Evolutionary conservation across 2,888 invertebrate genomes (phyloP), one percentile per base, ranked within the genome.

Genomic region (Heliconius aoede): DNA sequence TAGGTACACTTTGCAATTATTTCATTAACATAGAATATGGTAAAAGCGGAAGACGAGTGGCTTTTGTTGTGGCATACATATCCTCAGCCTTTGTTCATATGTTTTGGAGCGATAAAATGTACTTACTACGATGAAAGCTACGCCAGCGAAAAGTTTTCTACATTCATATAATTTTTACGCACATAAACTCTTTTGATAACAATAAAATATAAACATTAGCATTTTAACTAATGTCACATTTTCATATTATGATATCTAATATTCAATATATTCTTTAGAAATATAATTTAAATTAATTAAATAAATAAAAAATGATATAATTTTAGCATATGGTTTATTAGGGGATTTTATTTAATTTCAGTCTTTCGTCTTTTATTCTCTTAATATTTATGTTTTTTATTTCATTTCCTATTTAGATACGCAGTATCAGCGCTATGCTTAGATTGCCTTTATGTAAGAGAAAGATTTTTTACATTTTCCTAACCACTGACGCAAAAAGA

Each of bases 1-100:
- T n/a, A 26, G 30, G 51, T 58, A 65, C 67, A 24, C 40, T n/a
- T 51, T 61, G 24, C 61, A 74, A 55, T 62, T 74, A 74, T 62
- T 74, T 74, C 46, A 74, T 74, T 69, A 61, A 61, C 32, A 62
- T 74, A 28, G 28, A 74, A 58, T 67, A 58, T 58, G 40, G 67
- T 62, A 62, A 62, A 62, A 30, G 61, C 51, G 30, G 62, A 30
- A 36, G 51, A 69, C 69, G 40, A 60, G 61, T 68, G 30, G 62
- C 62, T 69, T 75, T 62, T 75, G 69, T 75, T 75, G 61, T 61
- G 69, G 61, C 58, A 51, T 69, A 71, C 62, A 62, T 36, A 64
- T 61, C 26, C 61, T 61, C 51, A 61, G 61, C 36, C 55, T 71
- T 75, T 75, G 69, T 71, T 32, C 40, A 71, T 75, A 68, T 61